Conservation (phyloP, 1,140 invertebrate genomes). For the Lasioglossum albipes region DNA sequence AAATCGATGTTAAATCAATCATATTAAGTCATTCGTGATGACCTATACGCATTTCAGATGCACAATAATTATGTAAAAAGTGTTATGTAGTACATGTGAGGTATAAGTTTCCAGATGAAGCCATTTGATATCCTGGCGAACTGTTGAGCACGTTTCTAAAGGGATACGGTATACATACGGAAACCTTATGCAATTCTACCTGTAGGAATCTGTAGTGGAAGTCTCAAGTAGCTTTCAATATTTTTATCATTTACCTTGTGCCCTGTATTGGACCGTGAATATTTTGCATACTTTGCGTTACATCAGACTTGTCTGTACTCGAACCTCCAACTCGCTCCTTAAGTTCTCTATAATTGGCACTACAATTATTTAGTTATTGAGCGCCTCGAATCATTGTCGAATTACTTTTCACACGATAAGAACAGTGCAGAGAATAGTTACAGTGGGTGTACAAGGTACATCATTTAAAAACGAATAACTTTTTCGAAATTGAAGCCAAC, state of each 20-base stretch:
- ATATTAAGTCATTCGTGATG: no score
- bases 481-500: no score
- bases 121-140: background rate
- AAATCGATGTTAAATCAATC: no score
- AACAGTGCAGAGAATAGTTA: no score
- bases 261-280: background rate
- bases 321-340: background rate
- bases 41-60: background rate
- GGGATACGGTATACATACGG: background rate
- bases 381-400: background rate
- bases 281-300: background rate
- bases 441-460: no score
- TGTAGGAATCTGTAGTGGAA: background rate
- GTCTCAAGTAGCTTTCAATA: background rate
- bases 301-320: background rate
- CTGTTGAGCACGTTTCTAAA: background rate
- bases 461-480: no score
- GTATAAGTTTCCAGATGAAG: background rate
- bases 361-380: background rate
- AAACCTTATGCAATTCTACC: slow-evolving; percentile 4
- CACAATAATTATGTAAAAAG: background rate
- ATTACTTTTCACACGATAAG: no score
- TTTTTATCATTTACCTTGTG: background rate
- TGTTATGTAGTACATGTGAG: background rate
- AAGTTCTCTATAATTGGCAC: background rate